Base-by-base conservation (phyloP, 2,888 invertebrate genomes). In the Stictocephala bisonia region DNA sequence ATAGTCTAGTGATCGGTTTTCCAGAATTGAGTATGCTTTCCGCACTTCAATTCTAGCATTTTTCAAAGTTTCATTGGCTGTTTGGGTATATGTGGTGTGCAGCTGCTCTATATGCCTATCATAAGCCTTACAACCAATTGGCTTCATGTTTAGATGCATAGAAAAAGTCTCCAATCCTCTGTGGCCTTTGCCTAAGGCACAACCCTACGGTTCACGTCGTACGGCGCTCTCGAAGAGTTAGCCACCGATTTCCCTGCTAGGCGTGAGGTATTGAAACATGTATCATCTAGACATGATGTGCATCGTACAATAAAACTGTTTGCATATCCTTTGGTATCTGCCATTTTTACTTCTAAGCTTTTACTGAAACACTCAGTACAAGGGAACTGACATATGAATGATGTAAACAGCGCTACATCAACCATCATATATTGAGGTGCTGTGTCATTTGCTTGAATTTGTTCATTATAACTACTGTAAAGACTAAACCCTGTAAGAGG, bases 101-200 rank as follows among this genome's bases (percentile, higher is more conserved):
- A 64, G 6, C 41, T 64, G 64, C 22, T 64, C 64, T 22, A 44
- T 64, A 41, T 64, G 64, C 41, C 64, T 35, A 41, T 64, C 64
- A 41, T 64, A 64, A 35, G 64, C 64, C 41, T 40, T 64, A 64
- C 64, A 64, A 64, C 64, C 41, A 13, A 66, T 66, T 20, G 44
- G 66, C n/a, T 66, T 66, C 44, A 66, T 44, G 27, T 66, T 66
- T 3, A 66, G 48, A 26, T 66, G 44, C 48, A 66, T 66, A 18
- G 41, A 40, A 18, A 66, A 66, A n/a, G 35, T 26, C 7, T 66
- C 66, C 40, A 44, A 13, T 1, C 44, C 66, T 66, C 66, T 66
- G 44, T 44, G 66, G 44, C 66, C 66, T 44, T 66, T 66, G 44
- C 66, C 29, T 48, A 44, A 35, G 27, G 48, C n/a, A 44, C 44